Evolutionary conservation across 35 echinoderm and acorn worm genomes (phyloP), one percentile per base, ranked within the genome.

Genomic region (Holothuria glaberrima): DNA sequence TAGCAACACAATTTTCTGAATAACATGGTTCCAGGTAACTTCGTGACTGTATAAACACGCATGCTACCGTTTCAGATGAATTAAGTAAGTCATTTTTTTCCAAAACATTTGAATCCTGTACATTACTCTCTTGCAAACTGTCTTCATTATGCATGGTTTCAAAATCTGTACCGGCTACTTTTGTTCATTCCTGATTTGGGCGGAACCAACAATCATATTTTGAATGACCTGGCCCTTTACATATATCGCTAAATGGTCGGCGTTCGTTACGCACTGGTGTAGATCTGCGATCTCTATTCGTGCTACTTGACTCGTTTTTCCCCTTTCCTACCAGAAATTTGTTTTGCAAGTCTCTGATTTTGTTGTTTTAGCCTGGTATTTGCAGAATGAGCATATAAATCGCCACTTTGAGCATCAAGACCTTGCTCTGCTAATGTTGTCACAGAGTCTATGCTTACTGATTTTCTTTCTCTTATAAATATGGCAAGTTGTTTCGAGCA

Each of bases 401-500:
- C 72, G 28, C 36, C 29, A 20, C 72, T 5, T 5, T 44, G 28
- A 9, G 72, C 72, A 34, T 76, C 72, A 20, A 76, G 36, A 76
- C 28, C 5, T 20, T 76, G 72, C 28, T 76, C 72, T 76, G 36
- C 72, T 10, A 76, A 76, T 41, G 18, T 20, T 34, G 36, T 44
- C 72, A 76, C 2, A 30, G 18, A 20, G 36, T 20, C 72, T 44
- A 30, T 31, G 30, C 30, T 41, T 20, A 6, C 20, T 20, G 72
- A 25, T 41, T 76, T 76, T 29, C 72, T 76, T 41, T 76, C 72
- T 31, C 72, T 76, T 9, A 76, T 44, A 41, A 76, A 76, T 32
- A 76, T 76, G 20, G 28, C 72, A 21, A 76, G 36, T 20, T 76
- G 5, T 31, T 76, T 76, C 18, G 29, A 34, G 30, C 72, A 9